Percentiles rank a stretch among this genome's conserved stretches.
Evolutionary conservation across 2,113 vertebrate species (phyloP).

Genomic region (Mobula hypostoma): DNA sequence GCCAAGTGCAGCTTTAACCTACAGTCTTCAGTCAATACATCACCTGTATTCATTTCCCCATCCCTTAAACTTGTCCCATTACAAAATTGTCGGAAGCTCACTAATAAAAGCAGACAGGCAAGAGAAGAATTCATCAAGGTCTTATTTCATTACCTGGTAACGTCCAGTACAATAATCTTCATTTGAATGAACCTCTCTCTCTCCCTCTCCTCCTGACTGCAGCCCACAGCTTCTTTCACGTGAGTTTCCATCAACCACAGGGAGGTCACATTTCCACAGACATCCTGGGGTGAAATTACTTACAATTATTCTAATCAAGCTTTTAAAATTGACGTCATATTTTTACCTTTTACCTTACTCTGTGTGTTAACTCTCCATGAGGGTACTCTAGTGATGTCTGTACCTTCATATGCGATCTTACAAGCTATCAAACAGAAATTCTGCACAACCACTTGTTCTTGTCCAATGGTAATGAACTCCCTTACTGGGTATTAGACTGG

Average conservation of each 20-base stretch:
- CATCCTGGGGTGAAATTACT: not conserved
- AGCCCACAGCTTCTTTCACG: not conserved
- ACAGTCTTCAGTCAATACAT: too few relatives aligned
- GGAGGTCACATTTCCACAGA: not conserved
- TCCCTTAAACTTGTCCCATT: not conserved
- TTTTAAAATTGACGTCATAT: not conserved
- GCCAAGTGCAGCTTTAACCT: not conserved
- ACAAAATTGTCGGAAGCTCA: not conserved
- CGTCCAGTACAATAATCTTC: not conserved
- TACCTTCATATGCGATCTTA: not conserved
- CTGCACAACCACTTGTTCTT: not conserved
- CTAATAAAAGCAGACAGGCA: not conserved
- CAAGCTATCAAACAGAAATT: too few relatives aligned
- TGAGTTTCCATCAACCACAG: not conserved
- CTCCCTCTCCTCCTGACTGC: not conserved
- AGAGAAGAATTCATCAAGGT: not conserved
- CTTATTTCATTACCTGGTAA: not conserved
- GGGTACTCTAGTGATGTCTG: too few relatives aligned
- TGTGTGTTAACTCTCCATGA: not conserved
- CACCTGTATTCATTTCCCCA: not conserved
- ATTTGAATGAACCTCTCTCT: not conserved
- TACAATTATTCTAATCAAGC: not conserved
- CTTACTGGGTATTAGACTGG: too few relatives aligned
- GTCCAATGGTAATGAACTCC: not conserved
- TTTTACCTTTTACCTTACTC: not conserved